Base-by-base conservation (phyloP, 2,888 invertebrate species). In the Drosophila neotestacea region DNA sequence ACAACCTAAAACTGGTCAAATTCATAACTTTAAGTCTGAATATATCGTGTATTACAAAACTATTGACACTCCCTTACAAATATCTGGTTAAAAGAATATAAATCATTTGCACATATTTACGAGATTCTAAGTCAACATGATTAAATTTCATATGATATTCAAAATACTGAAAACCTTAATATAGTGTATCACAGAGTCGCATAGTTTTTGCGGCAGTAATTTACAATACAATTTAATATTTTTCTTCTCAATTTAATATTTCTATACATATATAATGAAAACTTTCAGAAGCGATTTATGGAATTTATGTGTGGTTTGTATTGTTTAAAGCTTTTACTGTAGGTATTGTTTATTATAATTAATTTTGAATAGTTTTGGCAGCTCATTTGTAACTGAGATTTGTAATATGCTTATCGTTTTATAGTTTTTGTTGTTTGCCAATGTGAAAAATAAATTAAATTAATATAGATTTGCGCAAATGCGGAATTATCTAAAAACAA, bases 331-430 rank as follows among this genome's bases (percentile, higher is more conserved):
- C 59, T 54, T 76, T 66, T 66, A 72, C 63, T 65, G 56, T 70
- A 68, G 66, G 76, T 73, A 83, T 83, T 78, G 68, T 64, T 66
- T 38, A 84, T 70, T 76, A 78, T 76, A 77, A 81, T 81, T 88
- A 74, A 79, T 86, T 81, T 84, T 75, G 70, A 78, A 77, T 70
- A 73, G 71, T 88, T 86, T 80, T 62, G 74, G 77, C 74, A 73
- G 79, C 63, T 82, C 63, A 70, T 77, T 82, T 86, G 84, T 68
- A 64, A 78, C 87, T 76, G 66, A 76, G 76, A 84, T 85, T 83
- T 86, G 85, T 76, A 74, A 73, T 64, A 67, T 58, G 73, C 61
- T 79, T 82, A 71, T 63, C 63, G 46, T 39, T 50, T 64, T 11
- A 46, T 27, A 34, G 46, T 60, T 55, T 22, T 34, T 39, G 56